A percentile compares a stretch with the other conserved stretches of the same genome.
These are phyloP conservation scores for Acheta domesticus DNA, from an alignment of 2,888 invertebrate genomes.

Conservation along the genomic window DNA sequence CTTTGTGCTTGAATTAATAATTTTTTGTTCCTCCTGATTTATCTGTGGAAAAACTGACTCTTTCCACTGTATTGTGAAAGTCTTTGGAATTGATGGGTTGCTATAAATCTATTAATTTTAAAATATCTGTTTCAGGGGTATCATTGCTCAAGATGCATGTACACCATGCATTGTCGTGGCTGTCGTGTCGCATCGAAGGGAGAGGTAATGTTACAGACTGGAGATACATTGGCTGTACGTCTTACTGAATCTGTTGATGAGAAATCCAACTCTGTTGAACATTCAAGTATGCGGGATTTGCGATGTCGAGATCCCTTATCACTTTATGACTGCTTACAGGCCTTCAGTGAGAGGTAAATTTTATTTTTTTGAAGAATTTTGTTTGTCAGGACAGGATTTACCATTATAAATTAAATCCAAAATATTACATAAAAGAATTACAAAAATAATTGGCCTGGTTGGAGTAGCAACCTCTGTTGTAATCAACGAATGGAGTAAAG, in stretches of 20 bases:
- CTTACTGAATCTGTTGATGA: constrained; percentile 48
- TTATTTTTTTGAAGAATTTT: neutral
- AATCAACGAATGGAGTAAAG: too few relatives aligned
- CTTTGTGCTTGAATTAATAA: too few relatives aligned
- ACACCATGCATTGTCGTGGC: constrained; percentile 55
- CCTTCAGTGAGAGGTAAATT: constrained; percentile 57
- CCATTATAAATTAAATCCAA: too few relatives aligned
- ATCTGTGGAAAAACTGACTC: too few relatives aligned
- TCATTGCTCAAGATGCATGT: constrained; percentile 58
- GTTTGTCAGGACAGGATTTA: neutral
- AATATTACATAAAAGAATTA: too few relatives aligned
- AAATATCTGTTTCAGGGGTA: constrained; percentile 49
- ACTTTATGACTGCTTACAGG: constrained; percentile 60
- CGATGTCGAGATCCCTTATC: constrained; percentile 53
- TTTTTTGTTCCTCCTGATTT: too few relatives aligned
- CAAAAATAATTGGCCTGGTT: too few relatives aligned
- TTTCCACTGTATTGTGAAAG: too few relatives aligned
- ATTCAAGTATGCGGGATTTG: constrained; percentile 51
- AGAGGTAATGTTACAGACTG: constrained; percentile 52
- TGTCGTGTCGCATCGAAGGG: constrained; percentile 52
- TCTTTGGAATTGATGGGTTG: too few relatives aligned
- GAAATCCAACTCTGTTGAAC: constrained; percentile 46
- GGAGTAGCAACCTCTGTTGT: too few relatives aligned
- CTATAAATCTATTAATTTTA: too few relatives aligned
- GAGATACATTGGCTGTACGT: constrained; percentile 55